These are phyloP conservation scores for Leptinotarsa tumamoca DNA, from an alignment of 2,888 invertebrate species.

Conservation along the genomic window DNA sequence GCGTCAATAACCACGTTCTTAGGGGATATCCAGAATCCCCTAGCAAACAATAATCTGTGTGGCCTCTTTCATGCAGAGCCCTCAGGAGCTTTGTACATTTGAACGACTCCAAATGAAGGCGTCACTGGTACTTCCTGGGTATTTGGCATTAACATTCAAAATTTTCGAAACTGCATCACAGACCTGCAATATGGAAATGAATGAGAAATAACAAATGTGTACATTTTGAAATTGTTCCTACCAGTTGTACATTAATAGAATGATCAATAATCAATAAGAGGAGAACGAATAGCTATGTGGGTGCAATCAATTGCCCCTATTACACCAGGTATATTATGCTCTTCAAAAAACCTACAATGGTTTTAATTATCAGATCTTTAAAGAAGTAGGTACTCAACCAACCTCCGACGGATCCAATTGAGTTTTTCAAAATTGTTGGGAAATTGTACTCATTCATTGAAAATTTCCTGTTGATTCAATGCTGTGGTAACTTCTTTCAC, in stretches of 20 bases:
- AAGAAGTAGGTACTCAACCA: background rate
- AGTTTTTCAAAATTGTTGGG: background rate
- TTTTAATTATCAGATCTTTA: too few relatives aligned
- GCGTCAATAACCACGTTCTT: constrained; percentile 34
- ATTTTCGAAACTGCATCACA: constrained; percentile 20
- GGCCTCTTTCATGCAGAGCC: constrained; percentile 16
- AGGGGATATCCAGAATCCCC: constrained; percentile 32
- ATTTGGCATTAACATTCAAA: constrained; percentile 15
- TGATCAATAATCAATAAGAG: background rate
- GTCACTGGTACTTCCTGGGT: constrained; percentile 30
- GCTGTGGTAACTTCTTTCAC: constrained; percentile 2
- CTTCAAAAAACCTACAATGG: background rate
- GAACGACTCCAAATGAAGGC: constrained; percentile 36
- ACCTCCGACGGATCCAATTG: background rate
- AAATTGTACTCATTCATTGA: background rate
- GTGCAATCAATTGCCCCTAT: background rate
- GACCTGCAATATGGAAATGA: background rate
- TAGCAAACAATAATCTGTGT: constrained; percentile 16
- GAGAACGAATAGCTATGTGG: too few relatives aligned
- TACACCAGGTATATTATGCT: constrained; percentile 18
- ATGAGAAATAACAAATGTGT: background rate
- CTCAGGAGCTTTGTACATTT: constrained; percentile 6
- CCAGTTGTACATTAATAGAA: constrained; percentile 18
- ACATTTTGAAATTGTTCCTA: background rate
- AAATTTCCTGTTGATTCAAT: background rate